Evolutionary conservation across 2,797 vertebrate species (phyloP).

Genomic region (Scomberomorus guttatus): DNA sequence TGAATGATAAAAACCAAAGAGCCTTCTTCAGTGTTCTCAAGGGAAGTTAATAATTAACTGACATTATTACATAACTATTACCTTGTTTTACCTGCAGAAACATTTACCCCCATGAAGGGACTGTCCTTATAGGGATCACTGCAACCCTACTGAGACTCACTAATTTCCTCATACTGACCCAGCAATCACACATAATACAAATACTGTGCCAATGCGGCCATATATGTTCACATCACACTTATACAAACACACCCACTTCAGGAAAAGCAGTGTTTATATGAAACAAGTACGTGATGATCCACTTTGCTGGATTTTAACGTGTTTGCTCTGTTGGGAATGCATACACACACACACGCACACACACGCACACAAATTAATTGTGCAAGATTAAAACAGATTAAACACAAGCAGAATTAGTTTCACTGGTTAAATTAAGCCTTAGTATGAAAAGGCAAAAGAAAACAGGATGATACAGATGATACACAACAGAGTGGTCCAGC

Average conservation of each 20-base stretch:
- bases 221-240: background rate
- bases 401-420: too few relatives aligned
- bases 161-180: slow-evolving; percentile 25
- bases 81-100: slow-evolving; percentile 22
- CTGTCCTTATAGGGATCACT: slow-evolving; percentile 17
- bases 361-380: background rate
- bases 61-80: background rate
- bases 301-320: background rate
- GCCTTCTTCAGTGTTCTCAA: background rate
- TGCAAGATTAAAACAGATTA: too few relatives aligned
- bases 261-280: background rate
- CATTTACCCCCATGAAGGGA: slow-evolving; percentile 30
- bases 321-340: background rate
- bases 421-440: background rate
- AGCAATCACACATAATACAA: background rate
- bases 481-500: background rate
- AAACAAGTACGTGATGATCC: background rate
- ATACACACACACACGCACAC: background rate
- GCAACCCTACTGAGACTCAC: slow-evolving; percentile 13
- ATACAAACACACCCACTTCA: background rate
- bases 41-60: slow-evolving; percentile 72
- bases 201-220: background rate
- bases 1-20: background rate
- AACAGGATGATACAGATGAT: background rate
- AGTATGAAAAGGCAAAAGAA: background rate